Conservation (phyloP, 2,888 invertebrate species). For the Protophormia terraenovae region DNA sequence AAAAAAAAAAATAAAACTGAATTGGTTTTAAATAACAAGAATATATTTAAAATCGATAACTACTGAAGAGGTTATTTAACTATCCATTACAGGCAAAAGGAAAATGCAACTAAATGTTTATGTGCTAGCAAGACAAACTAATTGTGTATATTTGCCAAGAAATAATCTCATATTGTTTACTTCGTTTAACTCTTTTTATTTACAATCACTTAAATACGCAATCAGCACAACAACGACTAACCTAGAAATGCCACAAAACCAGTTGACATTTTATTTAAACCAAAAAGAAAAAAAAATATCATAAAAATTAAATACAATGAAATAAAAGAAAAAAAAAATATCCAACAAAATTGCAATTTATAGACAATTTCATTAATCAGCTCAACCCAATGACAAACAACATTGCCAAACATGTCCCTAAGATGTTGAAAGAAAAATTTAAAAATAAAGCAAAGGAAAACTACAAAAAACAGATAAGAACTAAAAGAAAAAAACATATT, state of each 20-base stretch:
- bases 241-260: too few relatives aligned
- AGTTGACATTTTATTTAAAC: too few relatives aligned
- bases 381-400: neutral
- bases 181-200: neutral
- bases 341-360: neutral
- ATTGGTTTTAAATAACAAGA: too few relatives aligned
- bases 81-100: too few relatives aligned
- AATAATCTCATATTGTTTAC: neutral
- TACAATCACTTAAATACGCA: neutral
- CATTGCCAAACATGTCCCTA: neutral
- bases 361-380: neutral
- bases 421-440: neutral
- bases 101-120: too few relatives aligned
- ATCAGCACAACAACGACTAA: neutral
- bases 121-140: neutral
- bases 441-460: neutral
- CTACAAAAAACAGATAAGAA: too few relatives aligned
- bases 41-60: too few relatives aligned
- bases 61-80: too few relatives aligned
- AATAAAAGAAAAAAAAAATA: too few relatives aligned
- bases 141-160: neutral
- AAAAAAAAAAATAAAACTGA: too few relatives aligned
- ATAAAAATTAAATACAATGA: neutral
- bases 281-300: neutral
- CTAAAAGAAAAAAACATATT: too few relatives aligned